Conservation (phyloP, 2,797 vertebrate genomes). For the Squalus acanthias region DNA sequence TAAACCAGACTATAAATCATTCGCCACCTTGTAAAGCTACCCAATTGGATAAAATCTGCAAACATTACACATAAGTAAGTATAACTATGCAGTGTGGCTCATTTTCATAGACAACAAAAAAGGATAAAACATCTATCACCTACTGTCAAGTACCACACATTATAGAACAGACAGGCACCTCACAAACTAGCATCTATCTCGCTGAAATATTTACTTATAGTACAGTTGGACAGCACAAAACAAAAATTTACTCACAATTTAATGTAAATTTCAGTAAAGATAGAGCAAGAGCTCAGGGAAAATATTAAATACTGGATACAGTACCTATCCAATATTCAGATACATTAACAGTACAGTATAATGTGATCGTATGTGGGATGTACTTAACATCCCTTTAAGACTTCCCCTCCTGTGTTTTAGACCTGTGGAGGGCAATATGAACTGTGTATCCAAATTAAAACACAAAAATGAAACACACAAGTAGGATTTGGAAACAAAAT, state of each 20-base stretch:
- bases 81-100: neutral
- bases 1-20: neutral
- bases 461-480: neutral
- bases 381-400: neutral
- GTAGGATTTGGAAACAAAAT: too few species aligned
- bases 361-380: neutral
- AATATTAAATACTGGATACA: neutral
- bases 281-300: neutral
- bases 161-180: neutral
- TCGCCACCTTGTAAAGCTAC: neutral
- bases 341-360: neutral
- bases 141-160: neutral
- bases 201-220: neutral
- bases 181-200: neutral
- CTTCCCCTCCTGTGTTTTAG: neutral
- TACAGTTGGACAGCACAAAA: neutral
- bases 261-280: neutral
- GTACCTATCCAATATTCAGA: neutral
- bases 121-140: neutral
- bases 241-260: neutral
- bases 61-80: neutral
- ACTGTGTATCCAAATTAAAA: neutral
- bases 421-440: neutral
- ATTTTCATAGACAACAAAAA: neutral
- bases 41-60: neutral